phyloP scores from a whole-genome alignment of 2,113 vertebrate species.

The Rhinolophus sinicus region DNA sequence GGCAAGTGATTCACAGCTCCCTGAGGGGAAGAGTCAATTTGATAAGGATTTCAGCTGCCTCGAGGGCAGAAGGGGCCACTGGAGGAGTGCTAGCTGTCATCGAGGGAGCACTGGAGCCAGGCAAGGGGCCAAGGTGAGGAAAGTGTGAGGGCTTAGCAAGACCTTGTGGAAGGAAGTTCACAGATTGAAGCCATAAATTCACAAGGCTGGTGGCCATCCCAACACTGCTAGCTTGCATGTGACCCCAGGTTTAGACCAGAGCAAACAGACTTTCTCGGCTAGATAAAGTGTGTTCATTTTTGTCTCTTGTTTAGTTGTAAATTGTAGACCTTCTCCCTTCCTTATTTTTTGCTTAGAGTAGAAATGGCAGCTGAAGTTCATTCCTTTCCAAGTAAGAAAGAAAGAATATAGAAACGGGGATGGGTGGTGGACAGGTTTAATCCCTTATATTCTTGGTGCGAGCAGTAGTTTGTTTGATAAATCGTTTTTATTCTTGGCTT shows the following conservation, averaged over 20 bases:
- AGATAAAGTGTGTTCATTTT: background rate
- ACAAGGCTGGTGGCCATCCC: background rate
- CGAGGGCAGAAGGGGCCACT: background rate
- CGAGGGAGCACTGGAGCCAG: background rate
- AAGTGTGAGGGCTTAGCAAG: slow-evolving; percentile 31
- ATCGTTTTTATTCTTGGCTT: slow-evolving; percentile 8
- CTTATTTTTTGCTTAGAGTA: background rate
- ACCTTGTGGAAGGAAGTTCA: slow-evolving; percentile 27
- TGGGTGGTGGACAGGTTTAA: background rate
- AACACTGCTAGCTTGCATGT: background rate
- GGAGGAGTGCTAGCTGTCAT: background rate
- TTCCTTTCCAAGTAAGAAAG: slow-evolving; percentile 15
- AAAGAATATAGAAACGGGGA: background rate
- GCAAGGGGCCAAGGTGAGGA: slow-evolving; percentile 6
- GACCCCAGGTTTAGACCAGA: background rate
- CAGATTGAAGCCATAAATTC: background rate
- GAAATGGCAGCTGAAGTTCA: slow-evolving; percentile 47
- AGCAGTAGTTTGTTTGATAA: background rate
- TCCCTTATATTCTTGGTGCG: background rate
- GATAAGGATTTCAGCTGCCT: background rate
- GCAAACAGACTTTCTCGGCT: background rate
- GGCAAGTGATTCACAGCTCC: background rate
- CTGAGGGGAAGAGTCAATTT: background rate
- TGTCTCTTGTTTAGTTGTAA: background rate
- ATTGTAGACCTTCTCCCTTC: background rate